These are phyloP conservation scores for Microctenopoma stevenorrisi DNA, from an alignment of 2,797 vertebrate species.

Conservation along the genomic window DNA sequence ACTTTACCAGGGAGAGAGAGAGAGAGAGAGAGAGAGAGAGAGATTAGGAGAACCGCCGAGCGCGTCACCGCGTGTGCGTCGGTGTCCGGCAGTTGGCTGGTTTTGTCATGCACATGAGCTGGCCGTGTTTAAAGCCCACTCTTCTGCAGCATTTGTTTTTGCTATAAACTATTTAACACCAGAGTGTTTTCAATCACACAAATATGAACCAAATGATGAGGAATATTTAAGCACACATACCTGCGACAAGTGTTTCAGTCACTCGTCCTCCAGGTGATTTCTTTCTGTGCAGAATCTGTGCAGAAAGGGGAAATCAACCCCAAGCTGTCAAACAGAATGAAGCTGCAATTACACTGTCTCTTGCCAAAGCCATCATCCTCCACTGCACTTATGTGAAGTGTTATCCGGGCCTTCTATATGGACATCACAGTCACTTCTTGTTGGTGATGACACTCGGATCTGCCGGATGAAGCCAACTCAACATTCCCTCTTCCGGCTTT, in stretches of 20 bases:
- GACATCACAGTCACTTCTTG: background rate
- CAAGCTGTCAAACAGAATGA: background rate
- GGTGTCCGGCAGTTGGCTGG: constrained; percentile 33
- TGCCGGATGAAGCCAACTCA: background rate
- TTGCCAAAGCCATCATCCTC: constrained; percentile 12
- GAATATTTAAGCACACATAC: background rate
- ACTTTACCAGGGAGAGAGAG: constrained; percentile 8
- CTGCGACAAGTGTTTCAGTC: background rate
- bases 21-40: constrained; percentile 1
- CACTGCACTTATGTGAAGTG: constrained; percentile 23
- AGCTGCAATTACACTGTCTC: background rate
- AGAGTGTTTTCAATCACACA: background rate
- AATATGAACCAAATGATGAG: background rate
- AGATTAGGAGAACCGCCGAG: constrained; percentile 5
- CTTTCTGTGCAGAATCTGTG: background rate
- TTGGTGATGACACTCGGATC: constrained; percentile 12
- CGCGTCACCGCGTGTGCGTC: constrained; percentile 43
- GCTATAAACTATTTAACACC: background rate
- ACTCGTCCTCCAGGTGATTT: background rate
- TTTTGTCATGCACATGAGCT: constrained; percentile 31
- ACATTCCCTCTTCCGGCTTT: constrained; percentile 11
- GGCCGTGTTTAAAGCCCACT: background rate
- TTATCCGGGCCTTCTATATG: constrained; percentile 4
- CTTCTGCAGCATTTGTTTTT: background rate
- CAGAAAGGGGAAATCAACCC: background rate